Percentiles rank a stretch among this genome's conserved stretches.
phyloP scores from a whole-genome alignment of 2,113 vertebrate genomes.

The Cyrtonyx montezumae region DNA sequence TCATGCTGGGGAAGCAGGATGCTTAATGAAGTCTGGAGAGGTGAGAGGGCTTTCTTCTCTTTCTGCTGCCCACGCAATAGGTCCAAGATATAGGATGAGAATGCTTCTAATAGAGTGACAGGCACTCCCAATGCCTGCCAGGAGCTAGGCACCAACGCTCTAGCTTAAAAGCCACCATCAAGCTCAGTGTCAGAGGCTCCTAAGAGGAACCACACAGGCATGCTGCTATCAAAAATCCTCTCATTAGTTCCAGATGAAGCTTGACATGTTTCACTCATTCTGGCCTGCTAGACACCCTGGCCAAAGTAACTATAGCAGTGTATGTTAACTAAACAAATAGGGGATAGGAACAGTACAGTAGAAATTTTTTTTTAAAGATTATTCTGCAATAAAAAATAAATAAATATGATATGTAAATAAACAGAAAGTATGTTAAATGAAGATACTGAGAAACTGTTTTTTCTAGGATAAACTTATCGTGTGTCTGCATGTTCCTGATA shows the following conservation, averaged over 20 bases:
- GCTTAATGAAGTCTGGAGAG: not conserved
- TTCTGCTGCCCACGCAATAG: not conserved
- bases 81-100: not conserved
- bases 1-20: not conserved
- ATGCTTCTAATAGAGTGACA: accelerated
- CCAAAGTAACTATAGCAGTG: not conserved
- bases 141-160: not conserved
- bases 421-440: not conserved
- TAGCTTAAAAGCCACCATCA: not conserved
- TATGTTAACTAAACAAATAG: not conserved
- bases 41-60: not conserved
- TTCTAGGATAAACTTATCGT: not conserved
- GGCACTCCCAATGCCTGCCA: not conserved
- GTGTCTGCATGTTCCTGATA: not conserved
- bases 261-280: not conserved
- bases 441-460: not conserved
- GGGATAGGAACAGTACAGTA: not conserved
- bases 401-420: not conserved
- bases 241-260: not conserved
- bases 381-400: not conserved
- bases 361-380: not conserved
- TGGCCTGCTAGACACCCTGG: not conserved
- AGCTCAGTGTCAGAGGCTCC: not conserved
- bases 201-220: not conserved
- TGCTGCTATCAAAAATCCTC: not conserved